phyloP scores from a whole-genome alignment of 2,797 vertebrate genomes.

The Halcyon chelicuti region DNA sequence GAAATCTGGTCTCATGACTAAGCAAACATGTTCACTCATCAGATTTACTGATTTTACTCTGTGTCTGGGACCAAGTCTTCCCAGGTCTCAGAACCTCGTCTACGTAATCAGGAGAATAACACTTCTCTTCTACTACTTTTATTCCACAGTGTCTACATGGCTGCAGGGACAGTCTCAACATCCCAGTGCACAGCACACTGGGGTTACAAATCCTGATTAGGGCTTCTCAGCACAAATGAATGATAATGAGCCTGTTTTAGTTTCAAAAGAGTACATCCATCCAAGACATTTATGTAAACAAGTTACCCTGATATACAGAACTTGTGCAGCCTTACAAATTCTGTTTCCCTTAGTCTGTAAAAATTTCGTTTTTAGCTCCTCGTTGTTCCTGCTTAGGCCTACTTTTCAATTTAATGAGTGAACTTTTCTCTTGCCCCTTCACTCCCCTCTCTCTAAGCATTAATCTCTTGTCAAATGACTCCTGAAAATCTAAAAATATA shows the following conservation, averaged over 20 bases:
- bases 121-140: neutral
- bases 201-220: neutral
- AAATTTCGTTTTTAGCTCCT: conserved; percentile 11
- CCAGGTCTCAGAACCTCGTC: neutral
- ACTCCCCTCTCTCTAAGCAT: conserved; percentile 40
- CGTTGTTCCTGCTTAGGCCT: conserved; percentile 19
- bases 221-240: neutral
- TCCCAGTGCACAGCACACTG: neutral
- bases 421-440: conserved; percentile 34
- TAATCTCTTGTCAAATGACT: conserved; percentile 63
- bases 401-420: conserved; percentile 43
- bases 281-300: conserved; percentile 5
- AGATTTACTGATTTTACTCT: neutral
- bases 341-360: neutral
- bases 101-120: neutral
- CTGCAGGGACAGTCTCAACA: neutral
- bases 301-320: neutral
- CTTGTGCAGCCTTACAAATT: neutral
- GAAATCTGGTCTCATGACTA: neutral
- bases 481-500: conserved; percentile 41
- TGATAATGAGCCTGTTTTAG: neutral
- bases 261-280: neutral
- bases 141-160: neutral
- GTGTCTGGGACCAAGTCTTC: neutral
- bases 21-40: neutral